A percentile compares a stretch with the other conserved stretches of the same genome.
phyloP scores from a whole-genome alignment of 2,113 vertebrate genomes.

The Mellivora capensis region DNA sequence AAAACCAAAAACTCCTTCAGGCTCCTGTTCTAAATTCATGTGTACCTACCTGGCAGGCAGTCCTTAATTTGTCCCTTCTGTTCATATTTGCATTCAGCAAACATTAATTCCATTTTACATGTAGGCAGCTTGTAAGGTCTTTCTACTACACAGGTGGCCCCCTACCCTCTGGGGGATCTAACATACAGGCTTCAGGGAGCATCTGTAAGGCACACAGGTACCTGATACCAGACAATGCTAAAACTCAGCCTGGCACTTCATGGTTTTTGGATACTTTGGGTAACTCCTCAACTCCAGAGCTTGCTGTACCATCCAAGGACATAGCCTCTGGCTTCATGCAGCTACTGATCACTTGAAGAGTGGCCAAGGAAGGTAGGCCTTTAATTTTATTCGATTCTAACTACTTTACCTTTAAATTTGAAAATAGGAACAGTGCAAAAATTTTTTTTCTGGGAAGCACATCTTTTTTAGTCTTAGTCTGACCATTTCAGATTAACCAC shows the following conservation, averaged over 20 bases:
- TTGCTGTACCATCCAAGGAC: fast-evolving
- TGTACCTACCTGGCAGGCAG: background rate
- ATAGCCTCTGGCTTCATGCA: fast-evolving
- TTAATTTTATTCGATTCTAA: background rate
- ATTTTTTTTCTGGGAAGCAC: background rate
- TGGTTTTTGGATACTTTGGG: background rate
- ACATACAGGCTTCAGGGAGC: fast-evolving
- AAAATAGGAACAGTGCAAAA: background rate
- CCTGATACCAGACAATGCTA: background rate
- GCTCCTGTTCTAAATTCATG: background rate
- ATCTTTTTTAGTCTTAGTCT: background rate
- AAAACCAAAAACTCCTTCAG: background rate
- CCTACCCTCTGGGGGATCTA: fast-evolving
- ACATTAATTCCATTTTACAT: background rate
- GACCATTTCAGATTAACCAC: background rate
- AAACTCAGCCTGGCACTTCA: background rate
- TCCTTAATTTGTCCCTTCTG: background rate
- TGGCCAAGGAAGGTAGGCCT: background rate
- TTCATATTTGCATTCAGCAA: background rate
- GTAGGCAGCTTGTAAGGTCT: fast-evolving
- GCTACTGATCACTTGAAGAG: background rate
- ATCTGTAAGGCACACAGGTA: background rate
- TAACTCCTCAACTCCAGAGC: background rate
- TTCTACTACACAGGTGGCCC: background rate
- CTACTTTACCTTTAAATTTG: background rate